These are phyloP conservation scores for Drosophila buzzatii DNA, from an alignment of 2,888 invertebrate genomes.

Conservation along the genomic window DNA sequence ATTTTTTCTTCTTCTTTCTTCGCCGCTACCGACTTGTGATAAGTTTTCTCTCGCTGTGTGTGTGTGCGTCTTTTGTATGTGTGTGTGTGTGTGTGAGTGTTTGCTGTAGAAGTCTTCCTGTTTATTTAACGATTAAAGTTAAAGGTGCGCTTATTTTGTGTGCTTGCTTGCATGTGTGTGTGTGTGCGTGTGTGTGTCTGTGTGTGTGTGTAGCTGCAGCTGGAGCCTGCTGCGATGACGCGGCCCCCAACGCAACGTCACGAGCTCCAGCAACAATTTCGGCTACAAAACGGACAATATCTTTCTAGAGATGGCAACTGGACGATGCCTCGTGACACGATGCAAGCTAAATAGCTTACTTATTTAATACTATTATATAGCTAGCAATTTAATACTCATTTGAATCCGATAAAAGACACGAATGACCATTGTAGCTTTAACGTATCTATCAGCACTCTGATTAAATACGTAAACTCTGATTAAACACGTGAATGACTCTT, in stretches of 20 bases:
- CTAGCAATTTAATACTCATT: too few relatives aligned
- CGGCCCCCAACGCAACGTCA: conserved; percentile 64
- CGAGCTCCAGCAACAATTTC: conserved; percentile 42
- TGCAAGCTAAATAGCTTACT: not conserved
- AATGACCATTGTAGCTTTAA: too few relatives aligned
- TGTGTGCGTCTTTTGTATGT: conserved; percentile 3
- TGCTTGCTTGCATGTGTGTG: conserved; percentile 11
- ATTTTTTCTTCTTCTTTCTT: conserved; percentile 31
- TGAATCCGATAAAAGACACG: too few relatives aligned
- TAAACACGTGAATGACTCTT: too few relatives aligned
- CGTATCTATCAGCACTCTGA: too few relatives aligned
- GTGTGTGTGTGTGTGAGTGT: conserved; percentile 46
- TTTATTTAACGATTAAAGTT: conserved; percentile 76
- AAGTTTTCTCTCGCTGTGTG: conserved; percentile 44
- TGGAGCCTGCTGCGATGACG: conserved; percentile 58
- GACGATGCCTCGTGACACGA: conserved; percentile 23
- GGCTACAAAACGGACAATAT: conserved; percentile 15
- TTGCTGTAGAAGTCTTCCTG: conserved; percentile 79
- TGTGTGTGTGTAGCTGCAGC: conserved; percentile 40
- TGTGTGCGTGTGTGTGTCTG: conserved; percentile 7
- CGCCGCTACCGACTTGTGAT: conserved; percentile 63
- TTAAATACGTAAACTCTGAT: too few relatives aligned
- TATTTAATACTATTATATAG: too few relatives aligned
- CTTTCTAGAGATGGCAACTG: conserved; percentile 9
- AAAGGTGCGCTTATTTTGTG: conserved; percentile 57